These are phyloP conservation scores for Cydia fagiglandana DNA, from an alignment of 1,140 invertebrate genomes.

Conservation along the genomic window DNA sequence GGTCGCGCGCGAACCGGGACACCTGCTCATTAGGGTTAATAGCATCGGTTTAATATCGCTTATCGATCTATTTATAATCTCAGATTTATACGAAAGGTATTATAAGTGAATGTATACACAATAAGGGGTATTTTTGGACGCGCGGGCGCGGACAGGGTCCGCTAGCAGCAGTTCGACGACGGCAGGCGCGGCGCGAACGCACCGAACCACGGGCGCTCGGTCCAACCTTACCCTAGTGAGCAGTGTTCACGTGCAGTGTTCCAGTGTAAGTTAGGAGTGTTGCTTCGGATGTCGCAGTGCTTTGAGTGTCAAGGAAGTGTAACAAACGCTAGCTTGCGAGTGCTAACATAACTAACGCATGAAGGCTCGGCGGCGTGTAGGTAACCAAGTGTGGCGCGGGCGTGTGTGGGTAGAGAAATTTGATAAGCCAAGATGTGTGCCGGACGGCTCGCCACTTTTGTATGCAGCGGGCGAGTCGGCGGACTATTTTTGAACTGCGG, in stretches of 20 bases:
- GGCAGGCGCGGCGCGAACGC: slow-evolving; percentile 59
- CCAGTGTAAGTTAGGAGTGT: slow-evolving; percentile 64
- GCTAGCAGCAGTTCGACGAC: slow-evolving; percentile 52
- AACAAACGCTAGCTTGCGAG: slow-evolving; percentile 37
- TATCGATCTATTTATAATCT: slow-evolving; percentile 65
- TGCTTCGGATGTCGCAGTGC: slow-evolving; percentile 59
- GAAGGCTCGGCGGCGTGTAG: slow-evolving; percentile 45
- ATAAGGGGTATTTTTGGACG: slow-evolving; percentile 69
- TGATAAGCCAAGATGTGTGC: slow-evolving; percentile 68
- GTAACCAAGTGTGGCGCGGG: slow-evolving; percentile 45
- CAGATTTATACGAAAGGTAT: slow-evolving; percentile 69
- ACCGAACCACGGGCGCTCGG: slow-evolving; percentile 31
- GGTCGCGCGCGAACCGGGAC: slow-evolving; percentile 48
- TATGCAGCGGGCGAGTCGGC: slow-evolving; percentile 60
- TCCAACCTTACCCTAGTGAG: slow-evolving; percentile 42
- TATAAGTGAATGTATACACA: slow-evolving; percentile 73
- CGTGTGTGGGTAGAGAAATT: slow-evolving; percentile 71
- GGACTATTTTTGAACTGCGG: slow-evolving; percentile 69
- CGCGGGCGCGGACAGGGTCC: slow-evolving; percentile 48
- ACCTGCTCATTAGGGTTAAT: slow-evolving; percentile 61
- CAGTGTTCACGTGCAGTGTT: slow-evolving; percentile 52
- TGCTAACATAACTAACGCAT: slow-evolving; percentile 75
- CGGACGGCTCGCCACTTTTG: slow-evolving; percentile 66
- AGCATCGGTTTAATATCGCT: slow-evolving; percentile 52
- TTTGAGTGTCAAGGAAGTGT: slow-evolving; percentile 58